Conservation (phyloP, 2,797 vertebrate species). For the Anableps anableps region DNA sequence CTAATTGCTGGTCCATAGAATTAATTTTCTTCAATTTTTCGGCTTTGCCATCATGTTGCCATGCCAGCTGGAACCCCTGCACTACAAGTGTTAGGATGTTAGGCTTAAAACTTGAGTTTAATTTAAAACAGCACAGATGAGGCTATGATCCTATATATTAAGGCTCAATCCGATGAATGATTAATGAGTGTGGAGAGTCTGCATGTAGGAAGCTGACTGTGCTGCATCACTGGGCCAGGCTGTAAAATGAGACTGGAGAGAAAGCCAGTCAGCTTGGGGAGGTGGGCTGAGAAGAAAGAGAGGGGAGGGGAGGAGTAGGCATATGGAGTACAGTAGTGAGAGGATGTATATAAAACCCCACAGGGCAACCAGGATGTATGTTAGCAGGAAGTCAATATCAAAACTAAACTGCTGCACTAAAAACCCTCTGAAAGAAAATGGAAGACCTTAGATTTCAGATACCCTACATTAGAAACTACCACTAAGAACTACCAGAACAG, state of each 20-base stretch:
- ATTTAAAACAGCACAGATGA: constrained; percentile 60
- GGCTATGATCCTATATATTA: constrained; percentile 70
- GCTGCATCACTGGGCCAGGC: constrained; percentile 73
- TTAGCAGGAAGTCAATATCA: constrained; percentile 37
- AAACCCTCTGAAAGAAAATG: constrained; percentile 15
- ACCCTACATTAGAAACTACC: not conserved
- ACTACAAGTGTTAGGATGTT: constrained; percentile 21
- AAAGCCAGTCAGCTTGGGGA: constrained; percentile 58
- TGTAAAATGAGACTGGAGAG: constrained; percentile 78
- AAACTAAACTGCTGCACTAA: constrained; percentile 25
- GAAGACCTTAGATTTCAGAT: constrained; percentile 2
- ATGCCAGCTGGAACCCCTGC: not conserved
- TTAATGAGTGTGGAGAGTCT: constrained; percentile 77
- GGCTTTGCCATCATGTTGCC: not conserved
- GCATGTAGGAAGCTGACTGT: constrained; percentile 71
- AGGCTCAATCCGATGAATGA: constrained; percentile 78
- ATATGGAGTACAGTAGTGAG: constrained; percentile 37
- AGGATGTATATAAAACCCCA: constrained; percentile 23
- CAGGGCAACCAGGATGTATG: constrained; percentile 18
- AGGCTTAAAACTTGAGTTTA: constrained; percentile 44
- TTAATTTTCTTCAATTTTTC: not conserved
- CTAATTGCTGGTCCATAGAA: too few relatives aligned
- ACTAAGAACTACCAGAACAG: not conserved
- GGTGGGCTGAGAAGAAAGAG: constrained; percentile 11
- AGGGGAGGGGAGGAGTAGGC: not conserved